Evolutionary conservation across 2,113 vertebrate genomes (phyloP), one percentile per base, ranked within the genome.

Genomic region (Lanius collurio): DNA sequence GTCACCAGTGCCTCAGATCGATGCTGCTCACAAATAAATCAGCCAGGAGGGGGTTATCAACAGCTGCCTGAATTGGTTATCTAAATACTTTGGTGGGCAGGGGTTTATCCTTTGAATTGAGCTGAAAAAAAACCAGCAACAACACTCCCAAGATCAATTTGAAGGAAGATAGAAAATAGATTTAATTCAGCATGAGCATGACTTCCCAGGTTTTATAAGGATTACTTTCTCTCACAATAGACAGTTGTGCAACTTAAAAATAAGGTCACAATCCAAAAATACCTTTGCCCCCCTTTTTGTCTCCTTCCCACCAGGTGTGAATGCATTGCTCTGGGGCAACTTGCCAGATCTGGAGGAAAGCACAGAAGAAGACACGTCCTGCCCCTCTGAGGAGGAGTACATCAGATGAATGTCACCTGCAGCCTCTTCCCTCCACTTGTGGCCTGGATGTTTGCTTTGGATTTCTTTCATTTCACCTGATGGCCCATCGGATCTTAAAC

Each of bases 241-340:
- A 26, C 24, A 52, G 23, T 80, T 86, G 77, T 46, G 67, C 63
- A 63, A 95, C 12, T 42, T 41, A 27, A 71, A 95, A 94, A 79
- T 27, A 57, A 91, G 63, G 42, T 70, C 57, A 62, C 24, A 13
- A 33, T 69, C 63, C 79, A 88, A 79, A 93, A 93, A 94, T 71
- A 59, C 0, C 27, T 27, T 7, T 15, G 1, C 6, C 4, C 5
- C 7, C 11, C 2, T 6, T 13, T 68, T 70, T 73, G 30, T 77
- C 23, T 50, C 75, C 49, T 93, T 67, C 63, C 49, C 94, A 94
- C 90, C 97, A 99, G 99, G 99, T 95, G 98, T 98, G 93, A 99
- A 99, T 82, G 96, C 99, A 18, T 97, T 99, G 89, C 98, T 99
- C 62, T 99, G 99, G 99, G 99, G 99, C 81, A 99, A 99, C 84